Conservation (phyloP, 2,888 invertebrate genomes). For the Machimus rusticus region DNA sequence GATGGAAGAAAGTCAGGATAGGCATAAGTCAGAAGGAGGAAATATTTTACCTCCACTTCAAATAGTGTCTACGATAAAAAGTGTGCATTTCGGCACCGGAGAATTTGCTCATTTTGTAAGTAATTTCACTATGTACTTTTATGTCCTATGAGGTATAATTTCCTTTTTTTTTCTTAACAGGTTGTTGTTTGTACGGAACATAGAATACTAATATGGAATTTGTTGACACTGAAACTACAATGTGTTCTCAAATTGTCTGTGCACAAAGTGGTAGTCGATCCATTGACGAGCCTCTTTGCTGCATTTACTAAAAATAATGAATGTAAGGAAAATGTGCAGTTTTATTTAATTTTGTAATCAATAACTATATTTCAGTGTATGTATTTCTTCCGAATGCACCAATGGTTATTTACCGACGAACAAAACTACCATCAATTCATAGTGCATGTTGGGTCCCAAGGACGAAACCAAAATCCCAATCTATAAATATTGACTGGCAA, state of each 20-base stretch:
- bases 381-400: slow-evolving; percentile 70
- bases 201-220: slow-evolving; percentile 72
- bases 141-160: background rate
- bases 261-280: slow-evolving; percentile 66
- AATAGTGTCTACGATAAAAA: slow-evolving; percentile 53
- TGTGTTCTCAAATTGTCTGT: slow-evolving; percentile 65
- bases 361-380: slow-evolving; percentile 64
- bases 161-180: slow-evolving; percentile 48
- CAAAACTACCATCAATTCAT: slow-evolving; percentile 62
- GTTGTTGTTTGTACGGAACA: slow-evolving; percentile 63
- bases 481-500: slow-evolving; percentile 67
- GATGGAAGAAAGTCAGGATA: background rate
- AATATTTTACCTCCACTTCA: slow-evolving; percentile 50
- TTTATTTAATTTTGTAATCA: background rate
- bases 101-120: slow-evolving; percentile 57
- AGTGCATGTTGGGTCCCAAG: slow-evolving; percentile 69
- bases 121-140: background rate
- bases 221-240: slow-evolving; percentile 69
- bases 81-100: slow-evolving; percentile 59
- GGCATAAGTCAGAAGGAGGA: background rate
- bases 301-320: slow-evolving; percentile 69
- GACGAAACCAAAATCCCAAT: slow-evolving; percentile 62
- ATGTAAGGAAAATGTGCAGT: slow-evolving; percentile 62
- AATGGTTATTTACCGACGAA: slow-evolving; percentile 65
- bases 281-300: slow-evolving; percentile 70